Conservation (phyloP, 2,113 vertebrate genomes). For the Pogona vitticeps region DNA sequence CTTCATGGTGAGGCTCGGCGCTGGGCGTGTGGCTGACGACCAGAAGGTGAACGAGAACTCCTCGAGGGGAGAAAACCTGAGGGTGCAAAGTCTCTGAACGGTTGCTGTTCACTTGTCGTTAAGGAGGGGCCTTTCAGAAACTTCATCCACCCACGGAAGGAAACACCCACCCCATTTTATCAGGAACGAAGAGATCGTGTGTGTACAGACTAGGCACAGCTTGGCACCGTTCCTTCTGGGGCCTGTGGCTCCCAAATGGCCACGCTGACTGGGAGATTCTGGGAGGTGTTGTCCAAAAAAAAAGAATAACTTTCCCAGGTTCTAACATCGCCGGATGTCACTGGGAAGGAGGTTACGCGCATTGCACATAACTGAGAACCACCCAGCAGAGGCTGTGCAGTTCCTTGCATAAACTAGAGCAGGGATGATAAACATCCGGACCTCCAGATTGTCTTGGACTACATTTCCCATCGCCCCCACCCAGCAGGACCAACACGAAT, state of each 20-base stretch:
- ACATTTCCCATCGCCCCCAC: background rate
- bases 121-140: background rate
- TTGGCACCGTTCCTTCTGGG: background rate
- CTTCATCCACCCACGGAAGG: too few relatives aligned
- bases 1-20: conserved; percentile 68
- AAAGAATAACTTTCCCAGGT: too few relatives aligned
- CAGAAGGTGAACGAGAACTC: background rate
- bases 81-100: conserved; percentile 26
- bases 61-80: background rate
- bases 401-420: too few relatives aligned
- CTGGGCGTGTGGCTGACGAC: background rate
- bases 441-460: background rate
- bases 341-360: too few relatives aligned
- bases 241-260: background rate
- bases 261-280: too few relatives aligned
- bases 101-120: background rate
- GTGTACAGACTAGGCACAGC: background rate
- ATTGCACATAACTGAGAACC: too few relatives aligned
- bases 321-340: too few relatives aligned
- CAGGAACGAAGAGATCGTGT: background rate
- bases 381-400: too few relatives aligned
- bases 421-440: too few relatives aligned
- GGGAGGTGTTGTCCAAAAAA: too few relatives aligned
- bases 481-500: background rate
- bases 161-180: background rate